These are phyloP conservation scores for Ischnus inquisitorius DNA, from an alignment of 2,888 invertebrate species.

Conservation along the genomic window DNA sequence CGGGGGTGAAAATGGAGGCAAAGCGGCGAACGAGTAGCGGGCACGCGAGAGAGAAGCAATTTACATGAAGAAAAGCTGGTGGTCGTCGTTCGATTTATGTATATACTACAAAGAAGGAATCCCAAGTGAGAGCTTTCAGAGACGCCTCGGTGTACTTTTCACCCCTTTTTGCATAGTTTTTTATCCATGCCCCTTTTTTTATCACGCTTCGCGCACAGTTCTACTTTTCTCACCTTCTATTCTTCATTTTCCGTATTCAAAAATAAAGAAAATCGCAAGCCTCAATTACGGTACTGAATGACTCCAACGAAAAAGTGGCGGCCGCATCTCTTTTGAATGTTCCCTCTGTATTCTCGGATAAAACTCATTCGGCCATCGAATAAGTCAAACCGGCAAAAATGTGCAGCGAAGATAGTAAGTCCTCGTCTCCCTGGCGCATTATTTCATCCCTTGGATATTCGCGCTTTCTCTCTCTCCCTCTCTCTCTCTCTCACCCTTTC, in stretches of 20 bases:
- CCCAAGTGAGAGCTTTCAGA: constrained; percentile 43
- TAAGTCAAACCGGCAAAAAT: constrained; percentile 23
- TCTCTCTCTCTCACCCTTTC: constrained; percentile 8
- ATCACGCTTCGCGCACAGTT: constrained; percentile 4
- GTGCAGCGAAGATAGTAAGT: not conserved
- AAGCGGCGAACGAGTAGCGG: constrained; percentile 66
- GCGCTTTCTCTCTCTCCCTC: constrained; percentile 16
- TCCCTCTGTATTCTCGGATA: not conserved
- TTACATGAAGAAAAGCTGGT: constrained; percentile 73
- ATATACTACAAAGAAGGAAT: constrained; percentile 10
- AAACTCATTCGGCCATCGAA: constrained; percentile 48
- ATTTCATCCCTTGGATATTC: constrained; percentile 74
- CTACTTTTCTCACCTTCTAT: constrained; percentile 43
- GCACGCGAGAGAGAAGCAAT: constrained; percentile 74
- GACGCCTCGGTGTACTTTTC: constrained; percentile 39
- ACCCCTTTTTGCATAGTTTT: constrained; percentile 29
- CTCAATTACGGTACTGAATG: constrained; percentile 80
- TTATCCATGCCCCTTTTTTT: not conserved
- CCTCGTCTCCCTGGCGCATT: constrained; percentile 71
- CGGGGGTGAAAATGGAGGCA: constrained; percentile 46
- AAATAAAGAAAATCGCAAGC: constrained; percentile 66
- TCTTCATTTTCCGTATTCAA: constrained; percentile 26
- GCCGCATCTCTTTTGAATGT: not conserved
- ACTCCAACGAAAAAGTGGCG: constrained; percentile 72
- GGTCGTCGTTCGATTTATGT: constrained; percentile 43